These are phyloP conservation scores for Hypsibius dujardini DNA, from an alignment of 1,140 invertebrate species.

Conservation along the genomic window DNA sequence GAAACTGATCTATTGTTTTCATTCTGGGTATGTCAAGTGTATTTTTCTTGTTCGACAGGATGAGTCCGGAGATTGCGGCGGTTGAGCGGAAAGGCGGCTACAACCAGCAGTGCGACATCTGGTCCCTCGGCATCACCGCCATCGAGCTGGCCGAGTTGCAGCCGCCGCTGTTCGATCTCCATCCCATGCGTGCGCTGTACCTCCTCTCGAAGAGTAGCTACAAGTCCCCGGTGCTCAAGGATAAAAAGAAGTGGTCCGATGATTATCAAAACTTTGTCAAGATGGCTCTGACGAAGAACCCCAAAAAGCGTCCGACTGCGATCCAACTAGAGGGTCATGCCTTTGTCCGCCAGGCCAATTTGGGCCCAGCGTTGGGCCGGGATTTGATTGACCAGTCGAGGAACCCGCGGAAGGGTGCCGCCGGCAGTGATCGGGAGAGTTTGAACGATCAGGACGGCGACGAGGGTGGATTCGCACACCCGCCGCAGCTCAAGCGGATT, in stretches of 20 bases:
- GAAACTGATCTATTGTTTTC: no score
- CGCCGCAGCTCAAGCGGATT: slow-evolving; percentile 26
- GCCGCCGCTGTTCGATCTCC: slow-evolving; percentile 97
- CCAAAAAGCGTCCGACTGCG: slow-evolving; percentile 91
- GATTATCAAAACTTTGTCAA: slow-evolving; percentile 94
- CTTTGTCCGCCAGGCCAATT: slow-evolving; percentile 9
- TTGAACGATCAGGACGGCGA: slow-evolving; percentile 18
- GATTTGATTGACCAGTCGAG: neutral
- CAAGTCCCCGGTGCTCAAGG: slow-evolving; percentile 87
- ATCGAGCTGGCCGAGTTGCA: slow-evolving; percentile 97
- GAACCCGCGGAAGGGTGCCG: neutral
- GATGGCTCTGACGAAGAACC: slow-evolving; percentile 94
- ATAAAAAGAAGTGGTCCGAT: slow-evolving; percentile 85
- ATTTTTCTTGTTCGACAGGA: slow-evolving; percentile 31
- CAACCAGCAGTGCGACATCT: slow-evolving; percentile 98
- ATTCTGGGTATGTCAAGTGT: no score
- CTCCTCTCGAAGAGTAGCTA: slow-evolving; percentile 98
- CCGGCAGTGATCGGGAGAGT: neutral
- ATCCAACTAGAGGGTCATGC: slow-evolving; percentile 44
- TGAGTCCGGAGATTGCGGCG: slow-evolving; percentile 70
- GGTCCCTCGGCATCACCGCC: slow-evolving; percentile 95
- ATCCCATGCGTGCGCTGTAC: slow-evolving; percentile 93
- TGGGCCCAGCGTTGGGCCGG: neutral
- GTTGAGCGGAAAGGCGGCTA: slow-evolving; percentile 98
- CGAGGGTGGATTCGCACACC: neutral